These are phyloP conservation scores for Pectinophora gossypiella DNA, from an alignment of 1,140 invertebrate genomes.

Conservation along the genomic window DNA sequence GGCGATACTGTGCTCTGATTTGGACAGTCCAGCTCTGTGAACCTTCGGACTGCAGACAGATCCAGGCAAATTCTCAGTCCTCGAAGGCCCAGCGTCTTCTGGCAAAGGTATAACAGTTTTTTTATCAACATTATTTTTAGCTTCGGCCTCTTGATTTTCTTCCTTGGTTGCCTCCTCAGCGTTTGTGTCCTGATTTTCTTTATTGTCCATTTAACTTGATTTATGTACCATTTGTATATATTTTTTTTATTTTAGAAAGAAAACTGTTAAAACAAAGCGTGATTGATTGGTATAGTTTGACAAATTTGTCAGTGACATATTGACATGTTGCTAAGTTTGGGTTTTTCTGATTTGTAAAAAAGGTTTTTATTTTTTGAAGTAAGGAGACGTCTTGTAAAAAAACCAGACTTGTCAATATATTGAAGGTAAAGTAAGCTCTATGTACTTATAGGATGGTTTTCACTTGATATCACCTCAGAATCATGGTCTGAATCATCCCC, in stretches of 20 bases:
- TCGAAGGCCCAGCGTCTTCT: conserved; percentile 56
- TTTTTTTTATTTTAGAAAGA: not conserved
- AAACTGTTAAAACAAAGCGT: not conserved
- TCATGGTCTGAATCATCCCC: no score
- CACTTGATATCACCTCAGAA: no score
- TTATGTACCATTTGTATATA: conserved; percentile 28
- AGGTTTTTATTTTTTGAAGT: no score
- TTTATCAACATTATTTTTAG: conserved; percentile 18
- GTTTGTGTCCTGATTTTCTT: conserved; percentile 19
- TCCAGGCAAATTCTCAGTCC: conserved; percentile 39
- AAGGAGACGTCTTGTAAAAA: no score
- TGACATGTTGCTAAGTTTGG: not conserved
- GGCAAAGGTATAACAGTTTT: conserved; percentile 13
- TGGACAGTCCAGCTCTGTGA: conserved; percentile 41
- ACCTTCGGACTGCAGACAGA: conserved; percentile 24
- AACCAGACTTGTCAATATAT: no score
- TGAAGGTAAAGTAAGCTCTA: no score
- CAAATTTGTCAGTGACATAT: not conserved
- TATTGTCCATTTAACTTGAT: conserved; percentile 41
- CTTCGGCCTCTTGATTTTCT: conserved; percentile 14
- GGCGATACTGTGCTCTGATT: conserved; percentile 59
- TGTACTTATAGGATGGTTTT: no score
- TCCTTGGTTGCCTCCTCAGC: conserved; percentile 20
- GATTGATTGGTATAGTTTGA: not conserved
- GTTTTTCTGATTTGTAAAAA: conserved; percentile 1